Conservation (phyloP, 2,797 vertebrate species). For the Coilia nasus region DNA sequence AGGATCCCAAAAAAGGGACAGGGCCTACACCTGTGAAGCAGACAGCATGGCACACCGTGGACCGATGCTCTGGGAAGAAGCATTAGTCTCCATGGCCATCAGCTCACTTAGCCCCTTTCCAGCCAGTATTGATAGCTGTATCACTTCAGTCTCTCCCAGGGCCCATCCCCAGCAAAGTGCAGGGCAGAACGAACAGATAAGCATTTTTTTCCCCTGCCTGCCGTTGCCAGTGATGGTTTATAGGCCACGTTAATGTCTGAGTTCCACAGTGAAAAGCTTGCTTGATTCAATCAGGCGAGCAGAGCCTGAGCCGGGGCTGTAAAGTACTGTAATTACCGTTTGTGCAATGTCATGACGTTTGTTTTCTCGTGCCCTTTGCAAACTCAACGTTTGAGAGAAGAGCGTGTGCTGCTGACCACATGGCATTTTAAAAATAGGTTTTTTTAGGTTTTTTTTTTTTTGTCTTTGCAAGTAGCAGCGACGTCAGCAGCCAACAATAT, state of each 20-base stretch:
- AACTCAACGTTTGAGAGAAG: conserved; percentile 23
- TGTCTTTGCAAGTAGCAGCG: neutral
- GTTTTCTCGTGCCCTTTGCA: conserved; percentile 44
- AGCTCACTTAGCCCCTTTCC: conserved; percentile 55
- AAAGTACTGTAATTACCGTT: conserved; percentile 74
- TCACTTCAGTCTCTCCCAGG: conserved; percentile 66
- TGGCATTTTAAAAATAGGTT: conserved; percentile 68
- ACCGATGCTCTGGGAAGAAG: neutral
- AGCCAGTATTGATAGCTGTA: conserved; percentile 71
- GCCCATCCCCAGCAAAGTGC: conserved; percentile 69
- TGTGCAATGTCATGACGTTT: conserved; percentile 74
- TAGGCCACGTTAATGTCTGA: conserved; percentile 68
- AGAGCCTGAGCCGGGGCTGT: conserved; percentile 53
- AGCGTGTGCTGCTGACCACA: neutral
- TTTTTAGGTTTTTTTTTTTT: neutral
- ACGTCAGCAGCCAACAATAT: conserved; percentile 60
- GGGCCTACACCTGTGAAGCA: conserved; percentile 27
- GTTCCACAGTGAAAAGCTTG: conserved; percentile 62
- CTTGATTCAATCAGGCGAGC: conserved; percentile 70
- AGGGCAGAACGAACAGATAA: conserved; percentile 67
- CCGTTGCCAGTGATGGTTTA: conserved; percentile 71
- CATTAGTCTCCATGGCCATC: conserved; percentile 2
- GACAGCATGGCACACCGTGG: neutral
- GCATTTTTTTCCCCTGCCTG: conserved; percentile 58
- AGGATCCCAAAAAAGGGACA: conserved; percentile 54